Percentiles rank a stretch among this genome's conserved stretches.
These are phyloP conservation scores for Oreohelix idahoensis DNA, from an alignment of 1,140 invertebrate species.

Conservation along the genomic window DNA sequence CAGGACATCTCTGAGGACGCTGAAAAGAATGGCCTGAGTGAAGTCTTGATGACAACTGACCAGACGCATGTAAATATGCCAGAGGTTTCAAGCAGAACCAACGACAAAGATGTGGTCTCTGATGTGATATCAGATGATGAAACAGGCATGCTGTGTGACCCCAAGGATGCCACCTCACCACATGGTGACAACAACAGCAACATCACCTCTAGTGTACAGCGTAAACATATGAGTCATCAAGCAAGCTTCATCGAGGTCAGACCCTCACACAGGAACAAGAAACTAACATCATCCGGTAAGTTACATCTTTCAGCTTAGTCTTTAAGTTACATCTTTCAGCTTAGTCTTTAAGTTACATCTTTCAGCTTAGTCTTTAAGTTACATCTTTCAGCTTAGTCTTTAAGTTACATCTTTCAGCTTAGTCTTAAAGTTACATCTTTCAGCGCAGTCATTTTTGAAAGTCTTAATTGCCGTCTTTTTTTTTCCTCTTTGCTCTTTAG, in stretches of 20 bases:
- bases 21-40: background rate
- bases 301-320: background rate
- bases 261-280: slow-evolving; percentile 15
- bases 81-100: background rate
- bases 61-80: background rate
- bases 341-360: no score
- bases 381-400: no score
- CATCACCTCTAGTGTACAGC: no score
- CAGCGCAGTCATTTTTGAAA: no score
- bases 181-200: background rate
- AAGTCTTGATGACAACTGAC: background rate
- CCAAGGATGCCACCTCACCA: background rate
- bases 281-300: slow-evolving; percentile 22
- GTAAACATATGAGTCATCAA: background rate
- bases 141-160: background rate
- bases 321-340: no score
- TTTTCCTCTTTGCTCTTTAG: no score
- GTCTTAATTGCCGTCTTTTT: no score
- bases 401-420: no score
- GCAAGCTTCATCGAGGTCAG: slow-evolving; percentile 29
- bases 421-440: no score
- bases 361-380: no score
- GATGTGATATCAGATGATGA: background rate
- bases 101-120: background rate
- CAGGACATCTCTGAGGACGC: slow-evolving; percentile 20